Base-by-base conservation (phyloP, 2,888 invertebrate species). In the Netelia melanura region DNA sequence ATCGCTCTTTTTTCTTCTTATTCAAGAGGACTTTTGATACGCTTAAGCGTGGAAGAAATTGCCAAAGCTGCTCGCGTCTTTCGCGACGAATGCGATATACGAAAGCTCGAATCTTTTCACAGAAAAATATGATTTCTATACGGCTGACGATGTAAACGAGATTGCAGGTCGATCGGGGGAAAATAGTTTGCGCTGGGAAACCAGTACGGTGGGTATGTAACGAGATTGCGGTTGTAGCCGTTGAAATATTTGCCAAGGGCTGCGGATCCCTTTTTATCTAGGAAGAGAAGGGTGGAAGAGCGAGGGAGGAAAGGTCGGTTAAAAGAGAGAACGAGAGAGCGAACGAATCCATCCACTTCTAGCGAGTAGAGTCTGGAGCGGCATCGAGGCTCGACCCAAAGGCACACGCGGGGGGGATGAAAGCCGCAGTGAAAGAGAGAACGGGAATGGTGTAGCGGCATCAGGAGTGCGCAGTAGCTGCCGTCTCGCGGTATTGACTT, bases 221-320 rank as follows among this genome's bases (percentile, higher is more conserved):
- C 67, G 86, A 86, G 84, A 86, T 88, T 82, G 83, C 80, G 76
- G 79, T 72, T 86, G 84, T 78, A 86, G 84, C 83, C 86, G 88
- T 87, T 88, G 87, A 89, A 91, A 91, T 90, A 90, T 91, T 91
- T 91, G 89, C 89, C 82, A 81, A 89, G 81, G 88, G 72, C 72
- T 72, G 75, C 25, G 68, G 83, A 68, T 83, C 72, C 38, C 79
- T 80, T 76, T 76, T 85, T 83, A 58, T 80, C 67, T 65, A 75
- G 25, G 54, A 68, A n/a, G 52, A 44, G 68, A 30, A 17, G 72
- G 58, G 58, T 71, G 77, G 56, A 61, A 54, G 44, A 23, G 56
- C 11, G 56, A 56, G 56, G 17, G 56, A 56, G 56, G 56, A 9
- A 17, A 56, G 56, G n/a, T n/a, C 9, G 17, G 17, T 9, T 6